Percentiles rank a stretch among this genome's conserved stretches.
Evolutionary conservation across 2,888 invertebrate species (phyloP).

Genomic region (Podotricha telesiphe): DNA sequence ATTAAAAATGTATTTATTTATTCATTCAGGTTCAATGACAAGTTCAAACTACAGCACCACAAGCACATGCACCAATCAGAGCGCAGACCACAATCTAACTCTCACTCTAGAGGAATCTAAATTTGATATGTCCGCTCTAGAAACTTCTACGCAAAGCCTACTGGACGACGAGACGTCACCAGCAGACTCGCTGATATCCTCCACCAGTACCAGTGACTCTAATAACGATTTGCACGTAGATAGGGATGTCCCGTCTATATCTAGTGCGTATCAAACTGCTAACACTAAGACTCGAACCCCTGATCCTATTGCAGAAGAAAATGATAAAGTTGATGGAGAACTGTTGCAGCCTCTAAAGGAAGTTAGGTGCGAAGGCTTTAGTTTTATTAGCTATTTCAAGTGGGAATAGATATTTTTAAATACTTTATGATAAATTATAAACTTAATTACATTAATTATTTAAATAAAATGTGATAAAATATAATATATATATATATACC

Average conservation of each 20-base stretch:
- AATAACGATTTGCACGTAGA: slow-evolving; percentile 81
- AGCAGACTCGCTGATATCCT: slow-evolving; percentile 89
- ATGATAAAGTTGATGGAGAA: slow-evolving; percentile 69
- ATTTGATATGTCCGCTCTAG: slow-evolving; percentile 89
- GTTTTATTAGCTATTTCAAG: neutral
- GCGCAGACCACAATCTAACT: slow-evolving; percentile 80
- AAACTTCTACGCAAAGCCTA: slow-evolving; percentile 86
- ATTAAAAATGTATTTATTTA: neutral
- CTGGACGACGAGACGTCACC: slow-evolving; percentile 93
- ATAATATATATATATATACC: no score
- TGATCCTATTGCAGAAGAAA: slow-evolving; percentile 60
- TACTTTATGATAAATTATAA: no score
- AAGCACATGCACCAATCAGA: slow-evolving; percentile 78
- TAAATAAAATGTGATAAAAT: no score
- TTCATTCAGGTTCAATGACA: slow-evolving; percentile 73
- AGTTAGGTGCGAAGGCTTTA: slow-evolving; percentile 56
- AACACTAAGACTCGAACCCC: slow-evolving; percentile 82
- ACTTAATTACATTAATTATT: no score
- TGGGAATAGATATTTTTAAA: no score
- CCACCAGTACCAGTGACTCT: slow-evolving; percentile 85
- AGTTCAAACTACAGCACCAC: slow-evolving; percentile 81
- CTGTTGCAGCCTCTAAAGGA: slow-evolving; percentile 62
- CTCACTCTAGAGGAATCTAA: slow-evolving; percentile 89
- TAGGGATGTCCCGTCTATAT: slow-evolving; percentile 72
- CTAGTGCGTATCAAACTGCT: slow-evolving; percentile 78